These are phyloP conservation scores for Agrochola litura DNA, from an alignment of 2,888 invertebrate species.

Conservation along the genomic window DNA sequence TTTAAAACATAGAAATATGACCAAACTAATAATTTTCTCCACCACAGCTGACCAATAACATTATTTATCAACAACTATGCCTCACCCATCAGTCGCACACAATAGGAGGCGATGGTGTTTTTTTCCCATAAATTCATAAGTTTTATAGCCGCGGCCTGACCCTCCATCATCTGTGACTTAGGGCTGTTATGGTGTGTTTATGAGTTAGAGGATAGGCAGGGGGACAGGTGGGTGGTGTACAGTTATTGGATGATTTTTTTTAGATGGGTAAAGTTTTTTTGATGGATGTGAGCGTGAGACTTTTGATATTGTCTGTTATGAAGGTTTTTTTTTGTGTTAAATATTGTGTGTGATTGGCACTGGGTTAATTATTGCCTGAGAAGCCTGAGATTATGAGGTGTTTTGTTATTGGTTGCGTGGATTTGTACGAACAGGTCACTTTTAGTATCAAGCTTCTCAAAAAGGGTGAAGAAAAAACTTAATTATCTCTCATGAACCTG, in stretches of 20 bases:
- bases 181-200: conserved; percentile 77
- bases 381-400: background rate
- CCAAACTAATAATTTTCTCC: background rate
- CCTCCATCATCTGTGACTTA: conserved; percentile 75
- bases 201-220: conserved; percentile 69
- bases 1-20: background rate
- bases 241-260: conserved; percentile 36
- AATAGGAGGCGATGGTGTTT: conserved; percentile 74
- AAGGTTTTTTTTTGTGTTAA: too few species aligned
- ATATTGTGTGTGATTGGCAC: background rate
- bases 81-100: conserved; percentile 65
- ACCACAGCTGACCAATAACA: conserved; percentile 40
- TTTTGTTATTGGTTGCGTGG: background rate
- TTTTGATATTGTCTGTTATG: background rate
- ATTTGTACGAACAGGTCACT: background rate
- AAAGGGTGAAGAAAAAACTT: background rate
- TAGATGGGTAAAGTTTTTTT: background rate
- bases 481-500: background rate
- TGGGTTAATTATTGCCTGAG: too few species aligned
- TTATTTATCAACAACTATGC: conserved; percentile 58
- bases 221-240: conserved; percentile 52
- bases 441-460: background rate
- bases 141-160: conserved; percentile 74
- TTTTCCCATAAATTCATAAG: conserved; percentile 82
- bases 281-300: background rate